Conservation (phyloP, 2,888 invertebrate species). For the Cryptus armator region DNA sequence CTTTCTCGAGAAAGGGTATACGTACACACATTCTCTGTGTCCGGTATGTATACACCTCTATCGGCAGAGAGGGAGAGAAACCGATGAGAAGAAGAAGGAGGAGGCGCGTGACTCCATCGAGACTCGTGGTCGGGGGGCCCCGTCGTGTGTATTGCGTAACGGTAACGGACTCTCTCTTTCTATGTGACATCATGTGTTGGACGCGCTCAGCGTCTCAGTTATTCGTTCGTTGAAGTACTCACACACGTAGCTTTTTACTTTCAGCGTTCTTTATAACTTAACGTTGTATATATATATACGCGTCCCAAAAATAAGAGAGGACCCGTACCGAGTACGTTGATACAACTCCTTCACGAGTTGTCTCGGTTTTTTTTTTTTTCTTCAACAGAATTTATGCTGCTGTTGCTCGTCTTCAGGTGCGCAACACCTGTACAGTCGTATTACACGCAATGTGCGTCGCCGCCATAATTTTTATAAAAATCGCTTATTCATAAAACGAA, state of each 20-base stretch:
- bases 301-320: conserved; percentile 10
- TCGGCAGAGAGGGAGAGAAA: conserved; percentile 42
- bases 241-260: conserved; percentile 28
- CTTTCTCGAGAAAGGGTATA: conserved; percentile 75
- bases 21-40: conserved; percentile 44
- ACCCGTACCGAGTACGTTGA: neutral
- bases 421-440: conserved; percentile 49
- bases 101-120: conserved; percentile 36
- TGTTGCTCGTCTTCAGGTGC: conserved; percentile 52
- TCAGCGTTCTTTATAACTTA: neutral
- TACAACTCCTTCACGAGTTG: neutral
- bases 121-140: conserved; percentile 40
- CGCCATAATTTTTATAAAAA: conserved; percentile 4
- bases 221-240: conserved; percentile 52
- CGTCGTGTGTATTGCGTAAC: conserved; percentile 80
- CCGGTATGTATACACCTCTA: conserved; percentile 17
- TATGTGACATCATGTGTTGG: conserved; percentile 82
- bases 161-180: conserved; percentile 84
- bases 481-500: conserved; percentile 21
- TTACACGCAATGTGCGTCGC: conserved; percentile 15
- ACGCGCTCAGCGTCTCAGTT: conserved; percentile 62
- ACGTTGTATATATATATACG: neutral
- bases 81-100: conserved; percentile 30
- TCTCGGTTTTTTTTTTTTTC: conserved; percentile 21
- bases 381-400: neutral